These are phyloP conservation scores for Gerris buenoi DNA, from an alignment of 1,140 invertebrate genomes.

Conservation along the genomic window DNA sequence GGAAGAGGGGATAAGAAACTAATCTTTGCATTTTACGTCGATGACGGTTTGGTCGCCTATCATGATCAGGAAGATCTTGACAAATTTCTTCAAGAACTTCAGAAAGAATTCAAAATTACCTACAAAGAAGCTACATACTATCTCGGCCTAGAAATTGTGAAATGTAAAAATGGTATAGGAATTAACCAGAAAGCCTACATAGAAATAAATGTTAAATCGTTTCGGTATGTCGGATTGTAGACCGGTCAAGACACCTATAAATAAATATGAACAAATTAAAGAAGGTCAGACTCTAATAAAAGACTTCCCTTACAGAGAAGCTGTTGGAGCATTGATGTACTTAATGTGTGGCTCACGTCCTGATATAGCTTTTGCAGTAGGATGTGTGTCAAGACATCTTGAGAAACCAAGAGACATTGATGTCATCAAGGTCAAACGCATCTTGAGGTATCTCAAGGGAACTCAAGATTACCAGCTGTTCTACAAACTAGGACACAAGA, in stretches of 20 bases:
- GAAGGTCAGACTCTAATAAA: background rate
- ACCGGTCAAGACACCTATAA: background rate
- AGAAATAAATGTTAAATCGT: background rate
- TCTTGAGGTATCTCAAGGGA: conserved; percentile 27
- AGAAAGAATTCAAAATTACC: conserved; percentile 4
- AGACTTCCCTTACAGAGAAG: conserved; percentile 24
- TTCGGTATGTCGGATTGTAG: conserved; percentile 3
- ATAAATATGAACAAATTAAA: background rate
- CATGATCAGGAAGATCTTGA: too few relatives aligned
- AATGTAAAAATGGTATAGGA: background rate
- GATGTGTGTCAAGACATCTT: background rate
- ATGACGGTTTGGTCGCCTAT: too few relatives aligned
- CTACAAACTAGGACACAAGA: background rate
- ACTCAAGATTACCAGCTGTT: conserved; percentile 20
- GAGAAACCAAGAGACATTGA: too few relatives aligned
- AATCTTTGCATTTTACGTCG: too few relatives aligned
- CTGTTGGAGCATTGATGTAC: conserved; percentile 30
- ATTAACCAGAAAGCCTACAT: background rate
- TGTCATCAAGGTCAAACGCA: conserved; percentile 24
- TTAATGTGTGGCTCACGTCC: conserved; percentile 26
- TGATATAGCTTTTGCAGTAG: conserved; percentile 27
- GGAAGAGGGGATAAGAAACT: too few relatives aligned
- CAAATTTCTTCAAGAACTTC: too few relatives aligned
- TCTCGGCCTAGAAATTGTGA: background rate
- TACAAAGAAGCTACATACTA: background rate